A percentile compares a stretch with the other conserved stretches of the same genome.
Evolutionary conservation across 2,797 vertebrate genomes (phyloP).

Genomic region (Enteromius fasciolatus): DNA sequence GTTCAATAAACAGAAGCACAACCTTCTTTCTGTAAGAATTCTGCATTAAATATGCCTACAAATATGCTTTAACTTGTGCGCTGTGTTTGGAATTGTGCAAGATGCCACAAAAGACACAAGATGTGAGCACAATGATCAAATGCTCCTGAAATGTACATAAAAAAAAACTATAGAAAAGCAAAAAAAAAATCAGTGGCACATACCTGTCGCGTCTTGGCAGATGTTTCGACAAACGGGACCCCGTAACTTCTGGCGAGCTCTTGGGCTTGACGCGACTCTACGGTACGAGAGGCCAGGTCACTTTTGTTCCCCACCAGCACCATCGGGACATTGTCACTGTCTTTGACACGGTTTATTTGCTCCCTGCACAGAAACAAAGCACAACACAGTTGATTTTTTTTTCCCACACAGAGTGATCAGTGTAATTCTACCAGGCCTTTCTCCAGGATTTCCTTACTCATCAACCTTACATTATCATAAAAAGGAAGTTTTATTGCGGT

Average conservation of each 20-base stretch:
- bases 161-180: not conserved
- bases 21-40: conserved; percentile 83
- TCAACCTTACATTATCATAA: not conserved
- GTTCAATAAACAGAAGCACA: conserved; percentile 67
- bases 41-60: conserved; percentile 53
- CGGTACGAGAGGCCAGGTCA: conserved; percentile 75
- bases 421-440: not conserved
- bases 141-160: not conserved
- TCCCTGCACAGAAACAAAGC: conserved; percentile 67
- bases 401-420: not conserved
- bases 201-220: conserved; percentile 83
- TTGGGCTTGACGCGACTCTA: conserved; percentile 76
- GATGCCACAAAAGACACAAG: not conserved
- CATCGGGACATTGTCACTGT: conserved; percentile 83
- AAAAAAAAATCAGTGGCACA: not conserved
- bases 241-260: conserved; percentile 79
- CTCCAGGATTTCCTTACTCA: conserved; percentile 9
- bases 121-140: not conserved
- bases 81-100: not conserved
- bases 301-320: conserved; percentile 84
- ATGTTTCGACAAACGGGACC: conserved; percentile 82
- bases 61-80: not conserved
- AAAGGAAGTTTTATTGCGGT: not conserved
- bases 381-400: not conserved
- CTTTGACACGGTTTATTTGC: conserved; percentile 85